Percentiles rank a stretch among this genome's conserved stretches.
These are phyloP conservation scores for Andrena hattorfiana DNA, from an alignment of 2,888 invertebrate species.

Conservation along the genomic window DNA sequence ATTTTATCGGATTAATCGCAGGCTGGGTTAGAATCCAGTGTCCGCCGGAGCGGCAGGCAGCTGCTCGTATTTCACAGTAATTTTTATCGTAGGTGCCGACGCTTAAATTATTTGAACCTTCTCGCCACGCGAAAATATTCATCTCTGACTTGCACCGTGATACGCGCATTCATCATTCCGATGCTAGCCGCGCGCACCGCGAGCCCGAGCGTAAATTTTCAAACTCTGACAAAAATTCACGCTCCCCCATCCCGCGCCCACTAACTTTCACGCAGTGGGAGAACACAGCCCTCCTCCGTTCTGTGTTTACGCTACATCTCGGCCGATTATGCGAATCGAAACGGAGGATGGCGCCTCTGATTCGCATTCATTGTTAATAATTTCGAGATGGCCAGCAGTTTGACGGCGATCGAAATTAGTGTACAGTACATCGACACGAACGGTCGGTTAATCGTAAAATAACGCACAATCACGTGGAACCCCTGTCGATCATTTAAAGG, in stretches of 20 bases:
- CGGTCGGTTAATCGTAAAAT: constrained; percentile 32
- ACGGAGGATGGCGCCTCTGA: not conserved
- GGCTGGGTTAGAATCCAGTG: constrained; percentile 25
- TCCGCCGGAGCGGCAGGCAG: not conserved
- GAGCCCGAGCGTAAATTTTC: constrained; percentile 58
- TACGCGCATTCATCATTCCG: constrained; percentile 68
- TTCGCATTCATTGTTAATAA: constrained; percentile 50
- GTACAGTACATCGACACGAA: not conserved
- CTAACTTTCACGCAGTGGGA: constrained; percentile 45
- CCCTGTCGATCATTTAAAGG: constrained; percentile 15
- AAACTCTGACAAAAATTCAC: constrained; percentile 55
- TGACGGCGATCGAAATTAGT: constrained; percentile 42
- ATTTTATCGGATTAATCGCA: constrained; percentile 54
- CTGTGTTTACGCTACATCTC: constrained; percentile 31
- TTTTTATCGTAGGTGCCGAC: constrained; percentile 64
- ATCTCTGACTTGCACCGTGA: constrained; percentile 56
- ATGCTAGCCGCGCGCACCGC: constrained; percentile 53
- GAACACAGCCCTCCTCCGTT: not conserved
- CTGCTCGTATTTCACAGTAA: constrained; percentile 50
- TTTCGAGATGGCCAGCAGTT: constrained; percentile 10
- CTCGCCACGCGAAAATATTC: constrained; percentile 57
- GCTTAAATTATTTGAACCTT: constrained; percentile 59
- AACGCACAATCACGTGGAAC: constrained; percentile 11
- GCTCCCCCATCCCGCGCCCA: constrained; percentile 17
- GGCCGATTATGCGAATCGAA: constrained; percentile 14